Conservation (phyloP, 2,797 vertebrate species). For the Rhynchonycteris naso region DNA sequence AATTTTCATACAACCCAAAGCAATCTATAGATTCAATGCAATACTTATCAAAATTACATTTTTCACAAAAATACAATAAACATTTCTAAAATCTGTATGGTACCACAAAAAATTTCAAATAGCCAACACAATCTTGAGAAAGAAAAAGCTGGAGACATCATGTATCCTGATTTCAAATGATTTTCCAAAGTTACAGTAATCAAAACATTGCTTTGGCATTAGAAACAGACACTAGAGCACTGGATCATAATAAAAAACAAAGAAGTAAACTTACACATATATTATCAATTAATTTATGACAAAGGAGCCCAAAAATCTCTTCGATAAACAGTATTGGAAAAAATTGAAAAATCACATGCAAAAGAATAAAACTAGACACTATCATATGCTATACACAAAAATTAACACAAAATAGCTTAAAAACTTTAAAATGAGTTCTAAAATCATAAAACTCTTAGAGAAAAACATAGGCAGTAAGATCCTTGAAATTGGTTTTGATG, state of each 20-base stretch:
- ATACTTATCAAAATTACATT: neutral
- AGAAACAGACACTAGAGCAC: neutral
- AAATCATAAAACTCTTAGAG: neutral
- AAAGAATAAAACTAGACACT: neutral
- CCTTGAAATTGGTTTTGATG: neutral
- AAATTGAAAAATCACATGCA: neutral
- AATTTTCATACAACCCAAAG: neutral
- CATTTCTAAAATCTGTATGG: neutral
- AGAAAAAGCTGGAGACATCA: neutral
- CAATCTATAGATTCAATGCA: neutral
- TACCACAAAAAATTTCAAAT: neutral
- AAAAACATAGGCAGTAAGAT: neutral
- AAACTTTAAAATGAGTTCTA: neutral
- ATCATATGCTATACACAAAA: neutral
- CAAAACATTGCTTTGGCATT: neutral
- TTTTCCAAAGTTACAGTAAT: neutral
- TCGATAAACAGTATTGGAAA: neutral
- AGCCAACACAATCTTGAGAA: neutral
- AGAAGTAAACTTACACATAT: neutral
- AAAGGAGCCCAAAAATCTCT: neutral
- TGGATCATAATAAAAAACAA: neutral
- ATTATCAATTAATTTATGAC: neutral
- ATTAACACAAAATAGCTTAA: neutral
- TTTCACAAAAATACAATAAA: neutral
- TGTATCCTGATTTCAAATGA: neutral